Base-by-base conservation (phyloP, 2,797 vertebrate species). In the Vespertilio murinus region DNA sequence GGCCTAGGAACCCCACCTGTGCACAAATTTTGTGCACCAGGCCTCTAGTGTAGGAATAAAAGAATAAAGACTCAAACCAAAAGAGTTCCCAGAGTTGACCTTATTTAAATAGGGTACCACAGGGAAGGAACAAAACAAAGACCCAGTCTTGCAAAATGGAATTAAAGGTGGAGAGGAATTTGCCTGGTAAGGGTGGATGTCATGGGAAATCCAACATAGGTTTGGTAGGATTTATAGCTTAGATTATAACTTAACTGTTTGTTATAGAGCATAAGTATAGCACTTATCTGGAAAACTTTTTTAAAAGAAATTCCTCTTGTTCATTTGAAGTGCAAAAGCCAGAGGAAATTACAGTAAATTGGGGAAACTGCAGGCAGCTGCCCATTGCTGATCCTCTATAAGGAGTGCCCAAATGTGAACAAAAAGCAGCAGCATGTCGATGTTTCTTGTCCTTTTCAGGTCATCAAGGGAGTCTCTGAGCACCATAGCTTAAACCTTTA, bases 331-430 rank as follows among this genome's bases (percentile, higher is more conserved):
- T 59, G 25, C 82, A 92, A 95, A 95, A 61, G 28, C 33, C 67
- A 92, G 47, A 92, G 91, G 70, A 96, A 97, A 96, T 96, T 73
- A 93, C 0, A 95, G 85, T 73, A 93, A 92, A 92, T 40, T 86
- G 42, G 54, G 79, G 70, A 93, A 94, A 96, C 91, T 94, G 65
- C n/a, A 87, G 45, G 30, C 75, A 82, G 64, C 88, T 95, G 85
- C 65, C 65, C 82, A 22, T 25, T 77, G 70, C 17, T 89, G 90
- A 59, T 49, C 64, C 38, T 78, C 59, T 77, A 23, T 33, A 82
- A 79, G 45, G 52, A 83, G 45, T 65, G 17, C 28, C 28, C 38
- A 45, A 86, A 47, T 49, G 69, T 56, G 73, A 90, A 90, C 33
- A 18, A 45, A 79, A 78, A 91, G 40, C 81, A 88, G 38, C 25